Evolutionary conservation across 2,797 vertebrate genomes (phyloP).

Genomic region (Avahi laniger): DNA sequence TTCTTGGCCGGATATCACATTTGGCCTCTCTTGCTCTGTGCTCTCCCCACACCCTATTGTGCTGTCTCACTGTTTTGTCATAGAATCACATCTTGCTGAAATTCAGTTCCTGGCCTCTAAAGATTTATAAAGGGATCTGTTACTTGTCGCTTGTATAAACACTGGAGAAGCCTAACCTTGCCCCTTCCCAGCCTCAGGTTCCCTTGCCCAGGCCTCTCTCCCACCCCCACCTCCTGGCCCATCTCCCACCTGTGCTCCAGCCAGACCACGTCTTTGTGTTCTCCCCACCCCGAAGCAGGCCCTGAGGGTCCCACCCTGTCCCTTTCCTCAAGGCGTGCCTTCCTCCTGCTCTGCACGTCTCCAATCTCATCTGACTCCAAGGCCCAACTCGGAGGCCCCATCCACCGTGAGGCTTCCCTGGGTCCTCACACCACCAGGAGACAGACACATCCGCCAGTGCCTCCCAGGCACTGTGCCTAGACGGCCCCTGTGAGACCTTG

Average conservation of each 20-base stretch:
- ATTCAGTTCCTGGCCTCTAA: neutral
- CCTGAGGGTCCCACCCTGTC: neutral
- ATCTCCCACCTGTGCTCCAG: neutral
- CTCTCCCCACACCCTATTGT: neutral
- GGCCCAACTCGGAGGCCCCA: rapidly evolving
- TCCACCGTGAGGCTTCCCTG: neutral
- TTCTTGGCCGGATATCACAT: neutral
- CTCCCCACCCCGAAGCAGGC: neutral
- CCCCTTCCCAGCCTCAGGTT: neutral
- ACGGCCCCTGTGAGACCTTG: neutral
- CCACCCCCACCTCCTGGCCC: neutral
- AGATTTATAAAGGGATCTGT: neutral
- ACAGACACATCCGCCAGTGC: neutral
- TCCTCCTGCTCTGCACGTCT: neutral
- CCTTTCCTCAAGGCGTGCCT: neutral
- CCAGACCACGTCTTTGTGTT: neutral
- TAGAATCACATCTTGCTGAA: neutral
- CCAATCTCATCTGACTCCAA: neutral
- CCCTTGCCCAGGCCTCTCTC: neutral
- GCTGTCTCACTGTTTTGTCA: neutral
- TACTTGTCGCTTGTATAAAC: neutral
- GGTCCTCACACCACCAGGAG: neutral
- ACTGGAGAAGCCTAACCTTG: neutral
- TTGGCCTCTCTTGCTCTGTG: neutral
- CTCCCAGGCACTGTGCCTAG: neutral